Base-by-base conservation (phyloP, 2,113 vertebrate species). In the Chascanopsetta lugubris region DNA sequence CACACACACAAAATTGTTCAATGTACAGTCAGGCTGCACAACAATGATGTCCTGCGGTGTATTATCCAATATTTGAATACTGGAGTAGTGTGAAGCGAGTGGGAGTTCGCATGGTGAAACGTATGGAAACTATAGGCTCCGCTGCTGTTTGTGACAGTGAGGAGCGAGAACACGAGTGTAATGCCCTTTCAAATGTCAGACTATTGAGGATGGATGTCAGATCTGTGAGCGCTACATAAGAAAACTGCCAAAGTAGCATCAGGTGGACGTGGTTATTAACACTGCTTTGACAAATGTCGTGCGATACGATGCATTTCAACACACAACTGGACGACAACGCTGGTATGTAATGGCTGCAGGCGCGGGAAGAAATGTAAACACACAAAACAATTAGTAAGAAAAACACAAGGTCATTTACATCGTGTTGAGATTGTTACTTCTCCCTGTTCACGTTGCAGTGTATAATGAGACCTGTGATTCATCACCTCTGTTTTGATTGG, bases 171-270 rank as follows among this genome's bases (percentile, higher is more conserved):
- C 21, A 49, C 25, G 32, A 58, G 45, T 21, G 51, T 51, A 53
- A 69, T 71, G 62, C 63, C 66, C 73, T 80, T 85, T 75, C 8
- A 82, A 72, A 80, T 80, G 54, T 82, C 76, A 76, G 29, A 48
- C 60, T 58, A 54, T 75, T 83, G 51, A 61, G 29, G 59, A 55
- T 59, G 42, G 40, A 46, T 6, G 29, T 45, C 30, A 71, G 77
- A 72, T 29, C 56, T 48, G 15, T 6, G 8, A 38, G 25, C 46
- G 55, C 49, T 65, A 13, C 3, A 36, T 50, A 25, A 77, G 57
- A 77, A 11, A 42, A n/a, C 29, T 70, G 51, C 26, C 59, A 66
- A 64, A 70, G 38, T 22, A 32, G 47, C 42, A 73, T 54, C 18
- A 62, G 51, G n/a, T 29, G 0, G 0, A 22, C 1, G 4, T 40